A percentile compares a stretch with the other conserved stretches of the same genome.
Conservation (phyloP, 1,140 invertebrate species). For the Wasmannia auropunctata region DNA sequence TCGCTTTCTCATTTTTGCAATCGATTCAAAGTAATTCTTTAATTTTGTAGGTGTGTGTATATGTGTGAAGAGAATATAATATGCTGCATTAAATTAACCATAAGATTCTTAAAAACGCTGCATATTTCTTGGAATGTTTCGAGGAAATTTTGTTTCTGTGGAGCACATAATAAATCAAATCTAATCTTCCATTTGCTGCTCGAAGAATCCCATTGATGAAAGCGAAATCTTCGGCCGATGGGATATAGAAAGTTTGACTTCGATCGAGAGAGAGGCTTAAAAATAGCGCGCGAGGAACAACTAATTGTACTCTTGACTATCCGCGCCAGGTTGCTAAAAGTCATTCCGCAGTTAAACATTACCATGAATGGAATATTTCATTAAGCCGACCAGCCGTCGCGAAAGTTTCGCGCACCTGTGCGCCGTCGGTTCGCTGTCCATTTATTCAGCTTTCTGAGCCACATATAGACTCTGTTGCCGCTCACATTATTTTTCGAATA, state of each 20-base stretch:
- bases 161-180: neutral
- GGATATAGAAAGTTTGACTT: conserved; percentile 8
- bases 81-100: neutral
- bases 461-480: neutral
- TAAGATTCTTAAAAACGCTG: no score
- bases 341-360: conserved; percentile 61
- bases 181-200: neutral
- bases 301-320: conserved; percentile 68
- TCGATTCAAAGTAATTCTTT: neutral
- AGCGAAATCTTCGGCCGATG: neutral
- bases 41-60: no score
- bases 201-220: neutral
- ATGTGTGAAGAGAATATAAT: neutral
- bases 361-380: conserved; percentile 71
- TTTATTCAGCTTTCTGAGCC: conserved; percentile 14
- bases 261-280: neutral
- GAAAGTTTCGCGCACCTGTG: conserved; percentile 54
- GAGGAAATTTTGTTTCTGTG: neutral
- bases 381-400: conserved; percentile 43
- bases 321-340: conserved; percentile 13
- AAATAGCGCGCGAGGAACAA: neutral
- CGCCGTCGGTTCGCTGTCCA: neutral
- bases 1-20: neutral
- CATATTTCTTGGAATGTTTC: neutral
- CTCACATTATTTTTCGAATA: neutral